Base-by-base conservation (phyloP, 2,113 vertebrate genomes). In the Tachycineta bicolor region DNA sequence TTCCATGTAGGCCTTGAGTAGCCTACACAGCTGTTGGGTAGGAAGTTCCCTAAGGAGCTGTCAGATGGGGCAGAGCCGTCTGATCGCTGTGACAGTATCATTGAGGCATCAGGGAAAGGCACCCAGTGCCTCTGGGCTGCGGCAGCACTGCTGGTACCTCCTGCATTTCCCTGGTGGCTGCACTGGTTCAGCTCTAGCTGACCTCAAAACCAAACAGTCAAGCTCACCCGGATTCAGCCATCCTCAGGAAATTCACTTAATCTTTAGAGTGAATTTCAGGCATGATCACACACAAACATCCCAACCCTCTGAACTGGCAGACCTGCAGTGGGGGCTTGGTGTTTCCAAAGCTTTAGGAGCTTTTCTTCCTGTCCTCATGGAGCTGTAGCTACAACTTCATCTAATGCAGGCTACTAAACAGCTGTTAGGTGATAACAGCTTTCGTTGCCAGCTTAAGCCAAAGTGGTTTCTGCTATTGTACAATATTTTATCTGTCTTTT, bases 61-160 rank as follows among this genome's bases (percentile, higher is more conserved):
- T 10, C 3, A 9, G 22, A 47, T 12, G 43, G 11, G 56, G 26
- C 41, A 79, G 56, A 62, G 62, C 21, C 8, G 0, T 68, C 63
- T 39, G n/a, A 25, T 33, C 17, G 1, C 25, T 8, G 39, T 23
- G 39, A 6, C 29, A 22, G 46, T 1, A 1, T 7, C 31, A 24
- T 6, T 34, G 39, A 49, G 55, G 39, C 52, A 16, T 9, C 18
- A 14, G 2, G 8, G 22, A 17, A 52, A 56, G 65, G 41, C 12
- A 10, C 10, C 12, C 14, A 9, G 56, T 41, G 49, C 22, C 41
- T 28, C 56, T 52, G 33, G 29, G 15, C 11, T 16, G 29, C 17
- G 29, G 37, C 6, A 41, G 25, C 3, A 2, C 41, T 87, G 43
- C 63, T 1, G 10, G 5, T 23, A 12, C 18, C 43, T 68, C 69